A percentile compares a stretch with the other conserved stretches of the same genome.
These are phyloP conservation scores for Thamnophis elegans DNA, from an alignment of 2,797 vertebrate species.

Conservation along the genomic window DNA sequence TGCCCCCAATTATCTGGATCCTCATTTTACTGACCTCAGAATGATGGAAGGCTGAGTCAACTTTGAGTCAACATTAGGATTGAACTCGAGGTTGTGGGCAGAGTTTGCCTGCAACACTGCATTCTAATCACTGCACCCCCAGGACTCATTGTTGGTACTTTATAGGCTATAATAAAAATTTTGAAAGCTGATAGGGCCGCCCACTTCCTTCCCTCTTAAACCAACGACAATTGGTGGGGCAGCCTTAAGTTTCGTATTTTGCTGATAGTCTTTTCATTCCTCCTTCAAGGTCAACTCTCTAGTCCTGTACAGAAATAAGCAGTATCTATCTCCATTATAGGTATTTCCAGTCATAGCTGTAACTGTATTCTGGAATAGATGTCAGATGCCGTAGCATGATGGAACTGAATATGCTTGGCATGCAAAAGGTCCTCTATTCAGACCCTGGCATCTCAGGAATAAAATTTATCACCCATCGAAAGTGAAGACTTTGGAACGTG, in stretches of 20 bases:
- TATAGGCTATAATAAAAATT: neutral
- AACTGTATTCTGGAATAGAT: neutral
- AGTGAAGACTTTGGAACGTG: neutral
- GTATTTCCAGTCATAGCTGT: neutral
- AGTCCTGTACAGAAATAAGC: neutral
- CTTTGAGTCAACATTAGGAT: neutral
- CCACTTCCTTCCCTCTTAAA: neutral
- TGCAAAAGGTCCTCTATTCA: neutral
- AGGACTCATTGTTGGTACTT: neutral
- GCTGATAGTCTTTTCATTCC: neutral
- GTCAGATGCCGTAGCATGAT: neutral
- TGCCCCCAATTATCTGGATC: neutral
- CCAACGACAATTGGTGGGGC: neutral
- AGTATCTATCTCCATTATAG: neutral
- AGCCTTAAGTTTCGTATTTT: neutral
- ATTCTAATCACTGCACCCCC: neutral
- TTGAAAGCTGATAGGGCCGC: neutral
- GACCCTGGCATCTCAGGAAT: neutral
- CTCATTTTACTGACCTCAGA: neutral
- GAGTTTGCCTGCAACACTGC: neutral
- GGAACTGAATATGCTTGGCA: neutral
- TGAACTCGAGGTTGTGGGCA: neutral
- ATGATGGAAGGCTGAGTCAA: neutral
- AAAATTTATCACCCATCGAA: neutral
- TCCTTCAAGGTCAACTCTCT: neutral